Evolutionary conservation across 2,113 vertebrate species (phyloP), one percentile per base, ranked within the genome.

Genomic region (Hippoglossus stenolepis): DNA sequence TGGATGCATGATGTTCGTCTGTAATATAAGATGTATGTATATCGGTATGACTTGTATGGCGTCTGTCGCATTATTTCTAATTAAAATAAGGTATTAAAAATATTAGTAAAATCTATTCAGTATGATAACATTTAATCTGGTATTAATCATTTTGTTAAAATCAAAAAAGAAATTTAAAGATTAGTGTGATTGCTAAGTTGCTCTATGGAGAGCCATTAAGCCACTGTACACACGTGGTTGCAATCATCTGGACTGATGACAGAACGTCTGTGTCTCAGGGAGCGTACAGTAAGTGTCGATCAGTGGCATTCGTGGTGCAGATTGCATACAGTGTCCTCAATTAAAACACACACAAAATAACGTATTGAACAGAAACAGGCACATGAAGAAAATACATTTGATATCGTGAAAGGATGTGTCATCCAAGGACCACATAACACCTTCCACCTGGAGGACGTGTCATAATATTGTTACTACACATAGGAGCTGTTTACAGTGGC

Each of bases 241-340:
- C 83, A 86, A 85, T 86, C 82, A 82, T 87, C 83, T 81, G 75
- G 77, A 89, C 80, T 88, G 88, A 91, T 91, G 88, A 92, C 89
- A 86, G 75, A 86, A 82, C 78, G 80, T 80, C 87, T 90, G 87
- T 69, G 84, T 84, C 86, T 86, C 86, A 43, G 85, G 85, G 88
- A 90, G 84, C 73, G 78, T 91, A 92, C 89, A 92, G 89, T 90
- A 75, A 90, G 91, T 93, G 85, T 91, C 92, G 28, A 92, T 93
- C 92, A 91, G 92, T 87, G 93, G 92, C 93, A 92, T 92, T 89
- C 78, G 82, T 88, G 92, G 92, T 92, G 89, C 90, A 91, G 89
- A 93, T 94, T 94, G 93, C 93, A 94, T 94, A 94, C 90, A 80
- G 75, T 90, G 87, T 91, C 89, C 77, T 91, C 78, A 86, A 87